These are phyloP conservation scores for Bombus terrestris DNA, from an alignment of 1,140 invertebrate genomes.

Conservation along the genomic window DNA sequence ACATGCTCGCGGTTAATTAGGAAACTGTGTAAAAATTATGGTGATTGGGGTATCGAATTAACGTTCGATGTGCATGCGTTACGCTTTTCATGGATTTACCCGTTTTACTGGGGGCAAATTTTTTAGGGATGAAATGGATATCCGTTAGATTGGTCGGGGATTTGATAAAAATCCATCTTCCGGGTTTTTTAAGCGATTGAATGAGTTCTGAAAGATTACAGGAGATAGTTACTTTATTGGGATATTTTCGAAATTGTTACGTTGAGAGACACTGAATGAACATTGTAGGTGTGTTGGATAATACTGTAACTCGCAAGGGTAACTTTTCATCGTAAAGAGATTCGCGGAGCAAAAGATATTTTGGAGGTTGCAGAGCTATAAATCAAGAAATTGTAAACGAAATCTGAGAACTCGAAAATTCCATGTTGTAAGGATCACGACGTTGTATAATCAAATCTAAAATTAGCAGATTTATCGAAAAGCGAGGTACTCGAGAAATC, in stretches of 20 bases:
- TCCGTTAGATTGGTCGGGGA: not conserved
- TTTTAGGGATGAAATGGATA: not conserved
- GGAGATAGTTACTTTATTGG: too few species aligned
- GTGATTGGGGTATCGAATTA: not conserved
- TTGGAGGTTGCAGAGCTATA: too few species aligned
- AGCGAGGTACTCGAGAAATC: not conserved
- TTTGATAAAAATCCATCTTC: not conserved
- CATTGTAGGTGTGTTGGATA: too few species aligned
- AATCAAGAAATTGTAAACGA: not conserved
- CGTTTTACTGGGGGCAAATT: not conserved
- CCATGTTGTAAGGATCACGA: not conserved
- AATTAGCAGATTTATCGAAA: not conserved
- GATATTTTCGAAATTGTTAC: too few species aligned
- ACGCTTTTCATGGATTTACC: not conserved
- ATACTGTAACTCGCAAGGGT: too few species aligned
- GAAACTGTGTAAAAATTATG: constrained; percentile 16
- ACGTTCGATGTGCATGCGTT: not conserved
- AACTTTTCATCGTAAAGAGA: too few species aligned
- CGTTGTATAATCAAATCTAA: not conserved
- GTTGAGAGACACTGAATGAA: too few species aligned
- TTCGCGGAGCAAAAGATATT: too few species aligned
- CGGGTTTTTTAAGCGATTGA: not conserved
- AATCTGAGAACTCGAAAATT: not conserved
- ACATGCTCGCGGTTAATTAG: not conserved
- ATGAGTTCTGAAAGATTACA: too few species aligned